Evolutionary conservation across 2,113 vertebrate genomes (phyloP).

Genomic region (Rhynchopsitta pachyrhyncha): DNA sequence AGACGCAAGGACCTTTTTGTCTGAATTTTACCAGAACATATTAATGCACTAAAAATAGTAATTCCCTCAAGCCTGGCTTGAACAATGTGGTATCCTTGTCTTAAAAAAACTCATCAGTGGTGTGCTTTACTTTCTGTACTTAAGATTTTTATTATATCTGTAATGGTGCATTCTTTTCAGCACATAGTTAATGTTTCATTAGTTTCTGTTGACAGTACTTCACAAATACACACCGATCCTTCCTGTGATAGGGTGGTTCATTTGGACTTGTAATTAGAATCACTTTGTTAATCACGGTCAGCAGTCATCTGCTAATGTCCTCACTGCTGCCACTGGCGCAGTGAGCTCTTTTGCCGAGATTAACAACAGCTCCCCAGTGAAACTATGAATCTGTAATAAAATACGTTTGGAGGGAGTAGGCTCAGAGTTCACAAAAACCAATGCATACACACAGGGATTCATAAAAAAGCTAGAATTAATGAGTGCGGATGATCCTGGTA

Average conservation of each 20-base stretch:
- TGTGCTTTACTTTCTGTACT: not conserved
- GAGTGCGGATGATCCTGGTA: not conserved
- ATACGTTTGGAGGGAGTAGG: not conserved
- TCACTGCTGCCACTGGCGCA: accelerated
- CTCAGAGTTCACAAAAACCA: not conserved
- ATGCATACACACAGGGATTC: not conserved
- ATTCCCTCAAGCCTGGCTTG: not conserved
- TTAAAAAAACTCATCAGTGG: not conserved
- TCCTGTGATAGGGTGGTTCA: not conserved
- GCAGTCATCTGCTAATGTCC: not conserved
- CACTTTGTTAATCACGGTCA: not conserved
- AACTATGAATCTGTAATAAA: not conserved
- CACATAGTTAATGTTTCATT: too few relatives aligned
- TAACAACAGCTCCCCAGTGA: not conserved
- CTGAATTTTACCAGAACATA: not conserved
- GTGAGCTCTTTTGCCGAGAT: not conserved
- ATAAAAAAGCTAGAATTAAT: not conserved
- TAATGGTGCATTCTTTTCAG: not conserved
- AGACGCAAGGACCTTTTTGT: not conserved
- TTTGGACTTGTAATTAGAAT: not conserved
- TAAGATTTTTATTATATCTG: not conserved
- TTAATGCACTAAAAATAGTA: not conserved
- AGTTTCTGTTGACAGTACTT: not conserved
- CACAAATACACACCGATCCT: not conserved
- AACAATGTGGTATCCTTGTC: not conserved